These are phyloP conservation scores for Pseudorhiza aurosa DNA, from an alignment of 30 jellyfish, hydroid and myxozoan species.

Conservation along the genomic window DNA sequence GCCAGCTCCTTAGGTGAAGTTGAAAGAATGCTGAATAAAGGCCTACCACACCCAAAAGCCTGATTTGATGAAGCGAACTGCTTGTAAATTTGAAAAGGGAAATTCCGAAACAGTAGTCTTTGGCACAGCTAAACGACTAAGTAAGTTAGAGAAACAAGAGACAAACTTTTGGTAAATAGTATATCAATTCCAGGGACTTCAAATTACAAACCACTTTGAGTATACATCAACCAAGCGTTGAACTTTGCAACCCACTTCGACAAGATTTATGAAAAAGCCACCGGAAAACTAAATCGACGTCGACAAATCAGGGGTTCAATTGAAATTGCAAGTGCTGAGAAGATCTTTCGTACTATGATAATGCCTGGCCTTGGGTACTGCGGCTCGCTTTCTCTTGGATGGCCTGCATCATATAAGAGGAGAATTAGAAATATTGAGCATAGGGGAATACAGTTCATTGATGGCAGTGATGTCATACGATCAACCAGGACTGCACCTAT, in stretches of 20 bases:
- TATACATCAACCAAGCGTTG: neutral
- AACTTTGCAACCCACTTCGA: neutral
- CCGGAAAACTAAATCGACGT: neutral
- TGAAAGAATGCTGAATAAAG: too few species aligned
- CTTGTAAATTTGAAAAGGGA: neutral
- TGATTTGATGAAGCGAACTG: neutral
- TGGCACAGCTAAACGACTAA: neutral
- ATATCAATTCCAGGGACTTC: neutral
- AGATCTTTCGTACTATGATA: neutral
- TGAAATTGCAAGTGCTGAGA: neutral
- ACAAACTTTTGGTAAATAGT: too few species aligned
- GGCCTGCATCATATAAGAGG: constrained; percentile 20
- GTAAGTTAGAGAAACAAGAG: neutral
- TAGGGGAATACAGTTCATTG: too few species aligned
- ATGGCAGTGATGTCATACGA: constrained; percentile 2
- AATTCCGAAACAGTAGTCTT: neutral
- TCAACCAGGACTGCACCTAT: neutral
- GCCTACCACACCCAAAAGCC: too few species aligned
- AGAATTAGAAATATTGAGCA: constrained; percentile 19
- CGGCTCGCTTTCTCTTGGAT: constrained; percentile 19
- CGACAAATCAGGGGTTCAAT: neutral
- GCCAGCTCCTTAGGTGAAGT: too few species aligned
- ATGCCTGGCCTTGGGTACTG: constrained; percentile 7
- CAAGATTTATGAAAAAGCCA: neutral
- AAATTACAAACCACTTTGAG: too few species aligned